phyloP scores from a whole-genome alignment of 2,113 vertebrate species.

The Poeciliopsis prolifica region DNA sequence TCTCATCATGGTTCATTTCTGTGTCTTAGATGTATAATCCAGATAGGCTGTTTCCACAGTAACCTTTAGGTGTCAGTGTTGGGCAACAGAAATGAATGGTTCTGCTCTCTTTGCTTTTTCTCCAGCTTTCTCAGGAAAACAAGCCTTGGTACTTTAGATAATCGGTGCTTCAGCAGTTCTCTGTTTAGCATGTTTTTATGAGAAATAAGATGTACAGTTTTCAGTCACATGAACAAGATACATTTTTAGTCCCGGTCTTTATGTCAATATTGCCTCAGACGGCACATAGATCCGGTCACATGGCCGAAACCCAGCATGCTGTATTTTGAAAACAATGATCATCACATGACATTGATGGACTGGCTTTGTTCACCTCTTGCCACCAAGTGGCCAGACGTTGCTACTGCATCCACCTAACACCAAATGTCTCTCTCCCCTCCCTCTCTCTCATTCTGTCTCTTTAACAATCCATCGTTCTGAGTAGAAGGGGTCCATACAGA shows the following conservation, averaged over 20 bases:
- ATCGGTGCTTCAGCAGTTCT: neutral
- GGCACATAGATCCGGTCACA: neutral
- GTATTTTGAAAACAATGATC: conserved; percentile 5
- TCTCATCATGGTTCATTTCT: neutral
- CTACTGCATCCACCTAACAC: conserved; percentile 38
- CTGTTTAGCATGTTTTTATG: neutral
- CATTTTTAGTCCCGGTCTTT: neutral
- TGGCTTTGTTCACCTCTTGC: conserved; percentile 43
- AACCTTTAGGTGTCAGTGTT: conserved; percentile 73
- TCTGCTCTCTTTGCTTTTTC: conserved; percentile 7
- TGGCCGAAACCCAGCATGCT: neutral
- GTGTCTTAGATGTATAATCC: no score
- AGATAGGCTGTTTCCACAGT: conserved; percentile 15
- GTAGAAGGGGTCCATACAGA: conserved; percentile 99
- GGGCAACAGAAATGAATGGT: conserved; percentile 33
- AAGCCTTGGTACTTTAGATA: conserved; percentile 17
- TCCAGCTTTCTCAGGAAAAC: conserved; percentile 22
- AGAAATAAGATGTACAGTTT: neutral
- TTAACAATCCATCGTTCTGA: conserved; percentile 80
- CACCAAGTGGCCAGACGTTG: conserved; percentile 49
- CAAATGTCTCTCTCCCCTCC: conserved; percentile 65
- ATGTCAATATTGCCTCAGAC: neutral
- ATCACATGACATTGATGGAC: conserved; percentile 3
- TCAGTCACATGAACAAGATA: neutral
- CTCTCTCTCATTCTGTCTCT: conserved; percentile 73